Conservation (phyloP, 2,888 invertebrate genomes). For the Andrena trimmerana region DNA sequence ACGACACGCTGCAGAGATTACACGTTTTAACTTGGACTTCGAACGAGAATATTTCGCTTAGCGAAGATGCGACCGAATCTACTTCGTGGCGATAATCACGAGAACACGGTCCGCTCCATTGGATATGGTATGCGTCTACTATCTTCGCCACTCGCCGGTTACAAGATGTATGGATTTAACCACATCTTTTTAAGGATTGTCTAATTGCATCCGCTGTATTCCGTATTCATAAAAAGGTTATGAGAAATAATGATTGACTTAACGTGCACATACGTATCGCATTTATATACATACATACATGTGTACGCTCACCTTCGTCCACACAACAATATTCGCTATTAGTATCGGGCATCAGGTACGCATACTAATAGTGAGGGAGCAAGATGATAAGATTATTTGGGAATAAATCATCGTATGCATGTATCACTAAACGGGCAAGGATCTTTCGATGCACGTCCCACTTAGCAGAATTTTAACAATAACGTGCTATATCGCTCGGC, state of each 20-base stretch:
- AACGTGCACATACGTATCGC: conserved; percentile 72
- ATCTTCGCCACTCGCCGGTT: conserved; percentile 51
- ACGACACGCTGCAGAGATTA: conserved; percentile 59
- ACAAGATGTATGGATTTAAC: conserved; percentile 52
- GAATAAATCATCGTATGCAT: conserved; percentile 48
- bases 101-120: conserved; percentile 65
- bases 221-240: conserved; percentile 80
- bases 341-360: conserved; percentile 56
- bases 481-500: conserved; percentile 33
- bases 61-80: conserved; percentile 53
- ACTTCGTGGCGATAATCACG: conserved; percentile 59
- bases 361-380: conserved; percentile 39
- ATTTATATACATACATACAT: conserved; percentile 47
- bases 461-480: conserved; percentile 30
- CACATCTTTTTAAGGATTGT: conserved; percentile 63
- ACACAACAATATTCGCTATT: conserved; percentile 43
- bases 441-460: conserved; percentile 17
- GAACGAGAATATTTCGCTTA: conserved; percentile 38
- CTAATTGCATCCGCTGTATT: conserved; percentile 57
- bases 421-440: conserved; percentile 17
- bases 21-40: conserved; percentile 52
- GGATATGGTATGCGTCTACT: conserved; percentile 45
- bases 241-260: conserved; percentile 83
- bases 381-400: conserved; percentile 34
- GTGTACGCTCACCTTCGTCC: conserved; percentile 54